phyloP scores from a whole-genome alignment of 2,113 vertebrate genomes.

The Tragelaphus scriptus region DNA sequence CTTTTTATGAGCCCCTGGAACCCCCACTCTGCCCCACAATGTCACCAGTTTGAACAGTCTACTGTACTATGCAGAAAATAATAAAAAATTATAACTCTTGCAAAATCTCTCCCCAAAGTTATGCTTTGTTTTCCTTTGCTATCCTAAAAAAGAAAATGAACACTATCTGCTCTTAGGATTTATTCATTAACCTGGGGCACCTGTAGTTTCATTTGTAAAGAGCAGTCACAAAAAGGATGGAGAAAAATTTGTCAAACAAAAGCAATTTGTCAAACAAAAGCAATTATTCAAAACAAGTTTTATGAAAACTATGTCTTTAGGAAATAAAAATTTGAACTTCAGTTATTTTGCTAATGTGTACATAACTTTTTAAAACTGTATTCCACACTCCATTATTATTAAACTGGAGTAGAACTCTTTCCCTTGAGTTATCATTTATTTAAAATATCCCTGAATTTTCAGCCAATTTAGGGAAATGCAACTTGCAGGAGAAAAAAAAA shows the following conservation, averaged over 20 bases:
- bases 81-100: neutral
- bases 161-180: neutral
- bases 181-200: neutral
- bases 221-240: neutral
- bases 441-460: conserved; percentile 39
- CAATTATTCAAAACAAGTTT: neutral
- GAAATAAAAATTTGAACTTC: conserved; percentile 21
- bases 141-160: neutral
- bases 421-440: conserved; percentile 48
- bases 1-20: neutral
- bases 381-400: neutral
- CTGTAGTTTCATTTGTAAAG: conserved; percentile 5
- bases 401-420: conserved; percentile 5
- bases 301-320: neutral
- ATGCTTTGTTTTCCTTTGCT: neutral
- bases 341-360: neutral
- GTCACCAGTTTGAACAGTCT: neutral
- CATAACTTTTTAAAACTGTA: neutral
- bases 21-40: neutral
- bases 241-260: neutral
- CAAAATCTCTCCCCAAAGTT: neutral
- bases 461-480: conserved; percentile 33
- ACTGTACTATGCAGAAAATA: neutral
- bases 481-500: neutral
- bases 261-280: neutral